A percentile compares a stretch with the other conserved stretches of the same genome.
phyloP scores from a whole-genome alignment of 2,888 invertebrate genomes.

The Mactromeris polynyma region DNA sequence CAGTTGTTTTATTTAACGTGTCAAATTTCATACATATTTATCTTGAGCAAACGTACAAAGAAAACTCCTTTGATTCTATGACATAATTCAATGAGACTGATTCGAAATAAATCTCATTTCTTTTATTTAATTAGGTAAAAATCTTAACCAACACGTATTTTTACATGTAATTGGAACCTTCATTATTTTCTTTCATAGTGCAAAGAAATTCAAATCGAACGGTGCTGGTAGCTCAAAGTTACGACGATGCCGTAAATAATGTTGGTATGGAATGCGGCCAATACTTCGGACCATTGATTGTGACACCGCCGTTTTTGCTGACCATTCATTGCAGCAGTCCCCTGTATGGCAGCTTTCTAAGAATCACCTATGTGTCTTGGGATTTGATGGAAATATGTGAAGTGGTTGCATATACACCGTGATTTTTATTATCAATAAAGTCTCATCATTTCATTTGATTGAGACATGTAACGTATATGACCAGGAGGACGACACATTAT shows the following conservation, averaged over 20 bases:
- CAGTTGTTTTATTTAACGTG: too few species aligned
- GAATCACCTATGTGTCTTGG: neutral
- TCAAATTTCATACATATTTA: too few species aligned
- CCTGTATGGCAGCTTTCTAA: neutral
- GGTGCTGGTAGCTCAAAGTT: neutral
- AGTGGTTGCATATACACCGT: neutral
- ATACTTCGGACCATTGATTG: neutral
- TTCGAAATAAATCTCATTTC: too few species aligned
- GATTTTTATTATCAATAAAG: too few species aligned
- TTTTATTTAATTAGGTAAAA: too few species aligned
- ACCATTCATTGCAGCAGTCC: neutral
- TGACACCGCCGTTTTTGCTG: neutral
- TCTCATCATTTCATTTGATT: too few species aligned
- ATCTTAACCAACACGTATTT: too few species aligned
- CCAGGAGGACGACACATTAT: too few species aligned
- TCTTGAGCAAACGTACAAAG: too few species aligned
- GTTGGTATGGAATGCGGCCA: neutral
- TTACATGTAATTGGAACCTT: neutral
- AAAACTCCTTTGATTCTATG: too few species aligned
- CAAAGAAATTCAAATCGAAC: neutral
- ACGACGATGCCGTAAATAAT: neutral
- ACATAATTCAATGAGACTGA: too few species aligned
- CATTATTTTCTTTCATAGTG: neutral
- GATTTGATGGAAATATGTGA: neutral
- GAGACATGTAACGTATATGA: too few species aligned